phyloP scores from a whole-genome alignment of 2,113 vertebrate genomes.

The Callipepla squamata region DNA sequence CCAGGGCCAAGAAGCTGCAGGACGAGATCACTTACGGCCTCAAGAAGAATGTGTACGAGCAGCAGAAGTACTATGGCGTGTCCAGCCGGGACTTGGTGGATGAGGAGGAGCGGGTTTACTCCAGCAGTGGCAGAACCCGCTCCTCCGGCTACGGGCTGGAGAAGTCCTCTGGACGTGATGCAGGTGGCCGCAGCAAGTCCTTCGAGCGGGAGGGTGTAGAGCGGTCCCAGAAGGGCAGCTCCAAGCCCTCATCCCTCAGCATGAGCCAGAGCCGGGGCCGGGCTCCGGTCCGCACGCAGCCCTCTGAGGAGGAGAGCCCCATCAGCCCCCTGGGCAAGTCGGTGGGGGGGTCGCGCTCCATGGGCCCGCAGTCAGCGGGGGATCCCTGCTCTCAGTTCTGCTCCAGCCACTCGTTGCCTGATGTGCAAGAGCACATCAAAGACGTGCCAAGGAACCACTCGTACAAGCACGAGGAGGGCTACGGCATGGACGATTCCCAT shows the following conservation, averaged over 20 bases:
- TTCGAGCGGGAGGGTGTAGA: slow-evolving; percentile 92
- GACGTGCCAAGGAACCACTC: slow-evolving; percentile 93
- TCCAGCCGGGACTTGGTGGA: slow-evolving; percentile 88
- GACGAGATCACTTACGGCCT: slow-evolving; percentile 91
- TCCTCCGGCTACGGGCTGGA: slow-evolving; percentile 90
- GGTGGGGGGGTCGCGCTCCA: slow-evolving; percentile 83
- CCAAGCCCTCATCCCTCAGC: slow-evolving; percentile 80
- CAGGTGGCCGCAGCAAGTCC: slow-evolving; percentile 88
- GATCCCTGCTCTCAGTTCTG: slow-evolving; percentile 94
- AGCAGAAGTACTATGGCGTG: slow-evolving; percentile 92
- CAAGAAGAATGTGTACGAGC: slow-evolving; percentile 94
- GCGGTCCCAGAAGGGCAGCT: slow-evolving; percentile 85
- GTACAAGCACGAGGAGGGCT: slow-evolving; percentile 96
- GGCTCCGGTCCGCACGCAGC: slow-evolving; percentile 89
- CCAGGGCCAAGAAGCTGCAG: slow-evolving; percentile 91
- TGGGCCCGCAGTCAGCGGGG: slow-evolving; percentile 76
- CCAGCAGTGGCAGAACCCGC: slow-evolving; percentile 84
- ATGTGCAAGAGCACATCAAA: slow-evolving; percentile 96
- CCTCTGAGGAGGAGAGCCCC: slow-evolving; percentile 95
- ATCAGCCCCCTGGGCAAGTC: slow-evolving; percentile 91
- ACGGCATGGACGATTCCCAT: slow-evolving; percentile 96
- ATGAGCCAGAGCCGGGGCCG: slow-evolving; percentile 85
- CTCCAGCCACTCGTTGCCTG: slow-evolving; percentile 98
- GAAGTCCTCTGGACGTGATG: slow-evolving; percentile 87
- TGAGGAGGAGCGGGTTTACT: slow-evolving; percentile 90